Percentiles rank a stretch among this genome's conserved stretches.
phyloP scores from a whole-genome alignment of 1,140 invertebrate genomes.

The Triops cancriformis region DNA sequence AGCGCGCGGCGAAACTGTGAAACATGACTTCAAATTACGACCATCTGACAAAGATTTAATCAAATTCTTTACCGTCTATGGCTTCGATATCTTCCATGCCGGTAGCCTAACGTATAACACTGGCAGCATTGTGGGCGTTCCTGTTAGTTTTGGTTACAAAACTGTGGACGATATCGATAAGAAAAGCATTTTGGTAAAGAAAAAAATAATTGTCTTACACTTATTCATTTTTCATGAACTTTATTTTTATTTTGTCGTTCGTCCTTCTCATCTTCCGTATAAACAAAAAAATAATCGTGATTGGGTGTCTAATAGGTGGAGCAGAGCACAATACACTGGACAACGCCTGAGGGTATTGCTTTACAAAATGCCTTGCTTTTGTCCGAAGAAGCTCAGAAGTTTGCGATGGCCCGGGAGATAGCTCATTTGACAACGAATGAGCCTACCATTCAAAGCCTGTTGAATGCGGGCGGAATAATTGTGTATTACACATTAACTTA shows the following conservation, averaged over 20 bases:
- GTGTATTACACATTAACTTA: slow-evolving; percentile 44
- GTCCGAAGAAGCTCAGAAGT: slow-evolving; percentile 63
- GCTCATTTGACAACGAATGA: slow-evolving; percentile 48
- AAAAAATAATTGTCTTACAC: neutral
- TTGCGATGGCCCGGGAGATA: slow-evolving; percentile 65
- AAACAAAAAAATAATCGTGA: neutral
- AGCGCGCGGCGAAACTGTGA: slow-evolving; percentile 41
- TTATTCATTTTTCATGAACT: slow-evolving; percentile 12
- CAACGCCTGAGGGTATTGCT: slow-evolving; percentile 47
- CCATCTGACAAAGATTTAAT: slow-evolving; percentile 38
- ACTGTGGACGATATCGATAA: slow-evolving; percentile 42
- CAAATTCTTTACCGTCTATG: slow-evolving; percentile 51
- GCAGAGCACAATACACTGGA: slow-evolving; percentile 50
- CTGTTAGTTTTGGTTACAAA: slow-evolving; percentile 50
- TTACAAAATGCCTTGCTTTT: slow-evolving; percentile 56
- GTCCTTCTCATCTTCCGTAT: too few relatives aligned
- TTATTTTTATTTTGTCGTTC: too few relatives aligned
- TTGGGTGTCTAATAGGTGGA: slow-evolving; percentile 34
- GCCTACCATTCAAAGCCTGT: slow-evolving; percentile 45
- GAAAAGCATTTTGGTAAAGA: slow-evolving; percentile 43
- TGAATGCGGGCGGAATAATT: slow-evolving; percentile 42
- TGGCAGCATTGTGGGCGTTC: slow-evolving; percentile 54
- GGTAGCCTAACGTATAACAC: slow-evolving; percentile 41
- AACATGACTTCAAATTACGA: slow-evolving; percentile 45
- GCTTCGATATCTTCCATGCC: slow-evolving; percentile 52